Evolutionary conservation across 2,797 vertebrate species (phyloP).

Genomic region (Pyrocephalus nanus): DNA sequence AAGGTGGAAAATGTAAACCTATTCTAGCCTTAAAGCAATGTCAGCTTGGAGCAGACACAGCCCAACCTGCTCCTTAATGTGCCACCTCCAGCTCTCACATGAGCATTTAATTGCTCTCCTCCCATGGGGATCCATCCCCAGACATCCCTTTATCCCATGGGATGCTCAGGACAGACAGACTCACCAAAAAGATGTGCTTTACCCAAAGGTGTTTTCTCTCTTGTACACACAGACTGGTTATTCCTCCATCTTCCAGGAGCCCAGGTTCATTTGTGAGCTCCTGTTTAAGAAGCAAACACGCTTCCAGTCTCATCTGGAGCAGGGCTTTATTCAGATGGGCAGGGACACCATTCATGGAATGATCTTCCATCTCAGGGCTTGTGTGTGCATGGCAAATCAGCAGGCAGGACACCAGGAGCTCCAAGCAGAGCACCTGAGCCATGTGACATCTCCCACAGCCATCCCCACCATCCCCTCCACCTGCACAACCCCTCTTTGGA

Average conservation of each 20-base stretch:
- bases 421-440: rapidly evolving
- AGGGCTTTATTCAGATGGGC: not conserved
- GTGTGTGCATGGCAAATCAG: not conserved
- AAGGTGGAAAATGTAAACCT: slow-evolving; percentile 45
- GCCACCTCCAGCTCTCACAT: rapidly evolving
- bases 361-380: not conserved
- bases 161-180: not conserved
- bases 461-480: not conserved
- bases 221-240: rapidly evolving
- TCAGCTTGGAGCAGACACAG: not conserved
- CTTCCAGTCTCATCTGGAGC: not conserved
- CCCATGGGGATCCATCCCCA: rapidly evolving
- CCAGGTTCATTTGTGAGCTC: too few relatives aligned
- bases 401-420: not conserved
- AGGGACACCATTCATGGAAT: not conserved
- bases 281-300: rapidly evolving
- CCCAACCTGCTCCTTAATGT: rapidly evolving
- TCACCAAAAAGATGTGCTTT: not conserved
- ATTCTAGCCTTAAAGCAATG: not conserved
- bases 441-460: rapidly evolving
- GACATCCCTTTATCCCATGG: not conserved
- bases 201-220: not conserved
- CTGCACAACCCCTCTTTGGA: not conserved
- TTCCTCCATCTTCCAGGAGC: not conserved
- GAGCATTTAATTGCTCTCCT: rapidly evolving